Evolutionary conservation across 2,888 invertebrate species (phyloP).

Genomic region (Arge pagana): DNA sequence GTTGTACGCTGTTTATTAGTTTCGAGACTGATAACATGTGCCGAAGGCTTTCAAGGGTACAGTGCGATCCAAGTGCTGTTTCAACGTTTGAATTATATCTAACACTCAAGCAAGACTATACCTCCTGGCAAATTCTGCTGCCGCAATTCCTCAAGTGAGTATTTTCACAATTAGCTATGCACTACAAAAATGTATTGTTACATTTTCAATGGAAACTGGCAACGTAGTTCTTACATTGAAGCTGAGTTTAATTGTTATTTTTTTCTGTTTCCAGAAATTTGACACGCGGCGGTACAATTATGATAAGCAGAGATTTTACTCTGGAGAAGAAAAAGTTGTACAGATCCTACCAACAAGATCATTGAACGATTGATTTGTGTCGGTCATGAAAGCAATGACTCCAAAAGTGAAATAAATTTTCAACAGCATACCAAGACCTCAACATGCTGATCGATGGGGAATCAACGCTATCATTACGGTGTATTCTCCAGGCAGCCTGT

Average conservation of each 20-base stretch:
- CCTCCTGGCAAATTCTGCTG: conserved; percentile 84
- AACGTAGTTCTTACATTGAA: conserved; percentile 20
- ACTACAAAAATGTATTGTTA: conserved; percentile 5
- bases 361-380: conserved; percentile 34
- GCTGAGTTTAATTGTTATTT: conserved; percentile 1
- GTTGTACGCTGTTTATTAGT: conserved; percentile 83
- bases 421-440: not conserved
- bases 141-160: conserved; percentile 91
- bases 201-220: conserved; percentile 3
- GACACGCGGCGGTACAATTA: conserved; percentile 83
- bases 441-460: not conserved
- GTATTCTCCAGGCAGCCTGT: not conserved
- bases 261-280: conserved; percentile 70
- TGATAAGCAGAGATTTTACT: conserved; percentile 86
- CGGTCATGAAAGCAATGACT: conserved; percentile 3
- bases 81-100: conserved; percentile 90
- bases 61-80: conserved; percentile 84
- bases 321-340: conserved; percentile 92
- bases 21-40: conserved; percentile 74
- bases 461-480: no score
- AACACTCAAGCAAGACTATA: conserved; percentile 83
- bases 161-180: conserved; percentile 18
- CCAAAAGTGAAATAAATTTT: conserved; percentile 7
- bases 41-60: conserved; percentile 79
- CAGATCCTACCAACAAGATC: conserved; percentile 69